Conservation (phyloP, 2,113 vertebrate species). For the Galemys pyrenaicus region DNA sequence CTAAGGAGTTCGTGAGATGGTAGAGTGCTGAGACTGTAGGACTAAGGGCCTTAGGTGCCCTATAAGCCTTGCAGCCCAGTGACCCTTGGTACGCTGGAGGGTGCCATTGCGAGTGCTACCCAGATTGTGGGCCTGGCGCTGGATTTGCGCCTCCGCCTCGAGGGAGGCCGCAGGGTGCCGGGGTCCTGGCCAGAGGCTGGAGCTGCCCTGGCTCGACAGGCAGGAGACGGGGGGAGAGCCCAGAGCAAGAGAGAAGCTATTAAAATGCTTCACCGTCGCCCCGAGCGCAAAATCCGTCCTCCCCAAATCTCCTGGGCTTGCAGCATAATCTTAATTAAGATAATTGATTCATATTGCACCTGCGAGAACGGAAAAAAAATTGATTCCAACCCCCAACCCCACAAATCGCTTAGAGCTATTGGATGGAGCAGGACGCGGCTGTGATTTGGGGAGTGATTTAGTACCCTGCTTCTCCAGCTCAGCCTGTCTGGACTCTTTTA, state of each 20-base stretch:
- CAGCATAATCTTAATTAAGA: conserved; percentile 91
- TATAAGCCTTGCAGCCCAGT: background rate
- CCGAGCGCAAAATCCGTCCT: conserved; percentile 81
- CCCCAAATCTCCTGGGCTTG: conserved; percentile 87
- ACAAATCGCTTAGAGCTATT: conserved; percentile 86
- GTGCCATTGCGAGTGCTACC: no score
- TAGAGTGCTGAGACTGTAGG: background rate
- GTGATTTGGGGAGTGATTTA: conserved; percentile 87
- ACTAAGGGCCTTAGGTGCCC: background rate
- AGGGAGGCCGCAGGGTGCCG: background rate
- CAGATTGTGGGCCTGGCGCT: background rate
- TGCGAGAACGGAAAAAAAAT: conserved; percentile 85
- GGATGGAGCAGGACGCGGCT: conserved; percentile 75
- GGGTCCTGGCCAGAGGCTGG: conserved; percentile 32
- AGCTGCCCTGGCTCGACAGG: conserved; percentile 22
- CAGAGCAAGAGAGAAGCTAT: conserved; percentile 68
- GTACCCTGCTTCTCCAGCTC: conserved; percentile 52
- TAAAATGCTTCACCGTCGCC: conserved; percentile 82
- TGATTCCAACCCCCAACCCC: conserved; percentile 80
- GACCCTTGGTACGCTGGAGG: background rate
- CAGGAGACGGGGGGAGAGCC: conserved; percentile 38
- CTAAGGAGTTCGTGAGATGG: no score
- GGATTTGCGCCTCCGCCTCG: background rate
- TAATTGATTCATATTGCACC: conserved; percentile 94
- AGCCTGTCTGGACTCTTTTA: conserved; percentile 51